A percentile compares a stretch with the other conserved stretches of the same genome.
phyloP scores from a whole-genome alignment of 2,888 invertebrate genomes.

The Gerosis bhagava region DNA sequence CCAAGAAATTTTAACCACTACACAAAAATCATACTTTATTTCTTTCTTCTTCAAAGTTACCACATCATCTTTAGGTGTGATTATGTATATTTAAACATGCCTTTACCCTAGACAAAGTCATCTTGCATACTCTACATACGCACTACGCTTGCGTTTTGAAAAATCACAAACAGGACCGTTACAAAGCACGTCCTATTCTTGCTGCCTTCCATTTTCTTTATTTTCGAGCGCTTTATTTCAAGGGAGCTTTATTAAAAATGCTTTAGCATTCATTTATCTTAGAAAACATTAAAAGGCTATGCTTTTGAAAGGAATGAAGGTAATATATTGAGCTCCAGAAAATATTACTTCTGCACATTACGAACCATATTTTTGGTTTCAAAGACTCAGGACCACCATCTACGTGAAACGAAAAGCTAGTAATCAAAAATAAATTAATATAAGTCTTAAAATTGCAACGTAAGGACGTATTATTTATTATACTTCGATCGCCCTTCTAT shows the following conservation, averaged over 20 bases:
- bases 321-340: slow-evolving; percentile 10
- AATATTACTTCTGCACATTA: slow-evolving; percentile 10
- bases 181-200: slow-evolving; percentile 10
- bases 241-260: slow-evolving; percentile 15
- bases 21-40: too few relatives aligned
- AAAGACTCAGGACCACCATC: neutral
- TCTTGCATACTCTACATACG: slow-evolving; percentile 9
- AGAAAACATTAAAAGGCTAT: slow-evolving; percentile 10
- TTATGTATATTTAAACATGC: neutral
- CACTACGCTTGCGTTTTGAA: slow-evolving; percentile 13
- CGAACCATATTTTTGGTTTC: too few relatives aligned
- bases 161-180: slow-evolving; percentile 10
- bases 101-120: slow-evolving; percentile 8
- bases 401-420: neutral
- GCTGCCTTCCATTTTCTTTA: slow-evolving; percentile 5
- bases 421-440: too few relatives aligned
- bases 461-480: too few relatives aligned
- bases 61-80: too few relatives aligned
- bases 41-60: too few relatives aligned
- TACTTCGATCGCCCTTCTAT: too few relatives aligned
- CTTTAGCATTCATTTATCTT: slow-evolving; percentile 17
- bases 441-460: too few relatives aligned
- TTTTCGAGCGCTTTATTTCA: slow-evolving; percentile 19
- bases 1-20: too few relatives aligned
- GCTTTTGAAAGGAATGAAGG: slow-evolving; percentile 4